Base-by-base conservation (phyloP, 2,797 vertebrate species). In the Acropternis orthonyx region DNA sequence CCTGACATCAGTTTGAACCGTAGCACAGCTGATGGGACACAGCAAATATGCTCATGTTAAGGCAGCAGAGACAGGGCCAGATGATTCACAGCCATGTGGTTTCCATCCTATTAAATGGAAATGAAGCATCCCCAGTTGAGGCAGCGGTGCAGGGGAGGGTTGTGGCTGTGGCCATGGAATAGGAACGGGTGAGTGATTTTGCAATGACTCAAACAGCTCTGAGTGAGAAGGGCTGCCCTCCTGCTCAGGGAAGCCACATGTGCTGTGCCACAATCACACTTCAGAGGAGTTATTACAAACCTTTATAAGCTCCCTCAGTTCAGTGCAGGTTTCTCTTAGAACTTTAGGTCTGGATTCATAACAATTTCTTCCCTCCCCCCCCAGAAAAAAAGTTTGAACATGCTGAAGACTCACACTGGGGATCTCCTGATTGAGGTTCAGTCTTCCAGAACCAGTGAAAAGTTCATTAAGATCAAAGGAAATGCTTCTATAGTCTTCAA, bases 31-130 rank as follows among this genome's bases (percentile, higher is more conserved):
- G 92, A 69, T 37, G 4, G 82, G 69, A 75, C 55, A 65, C 32
- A 41, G 46, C 0, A 3, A 81, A 62, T 6, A 19, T 72, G 92
- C 69, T 83, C 6, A 1, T 7, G 62, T 49, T 62, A 26, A 73
- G 91, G 79, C 28, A 6, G 54, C 85, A 80, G 65, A 73, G 87
- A 17, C 55, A 78, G 84, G 83, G 75, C 20, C 78, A 86, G 85
- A 62, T 80, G 78, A 96, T 94, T 93, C 95, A 85, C 87, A 75
- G 78, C 87, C 79, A 26, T 61, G 20, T 37, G 54, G 58, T 10
- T 85, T 88, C 77, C 89, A 89, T 86, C 85, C 87, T 76, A 55
- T 96, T 92, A 96, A 92, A 89, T 88, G 85, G 95, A 94, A 96
- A 96, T 36, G 78, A 89, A 80, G 72, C 91, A 72, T 72, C 68